Percentiles rank a stretch among this genome's conserved stretches.
These are phyloP conservation scores for Silurus meridionalis DNA, from an alignment of 2,113 vertebrate genomes.

Conservation along the genomic window DNA sequence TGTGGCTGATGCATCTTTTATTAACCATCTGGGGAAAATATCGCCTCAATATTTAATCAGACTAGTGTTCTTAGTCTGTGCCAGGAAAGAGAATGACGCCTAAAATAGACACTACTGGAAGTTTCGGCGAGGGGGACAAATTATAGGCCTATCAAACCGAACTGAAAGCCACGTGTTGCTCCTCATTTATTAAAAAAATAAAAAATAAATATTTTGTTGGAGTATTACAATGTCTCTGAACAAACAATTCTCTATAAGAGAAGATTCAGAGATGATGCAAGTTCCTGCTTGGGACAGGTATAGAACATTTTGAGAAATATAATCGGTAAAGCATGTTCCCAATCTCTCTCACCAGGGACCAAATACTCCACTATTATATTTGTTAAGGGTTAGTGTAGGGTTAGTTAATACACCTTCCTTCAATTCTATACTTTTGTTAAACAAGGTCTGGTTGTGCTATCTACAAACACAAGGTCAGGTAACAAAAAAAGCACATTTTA, in stretches of 20 bases:
- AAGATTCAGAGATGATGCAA: background rate
- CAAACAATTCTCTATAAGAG: background rate
- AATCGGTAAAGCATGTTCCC: background rate
- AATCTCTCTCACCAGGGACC: background rate
- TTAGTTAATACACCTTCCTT: background rate
- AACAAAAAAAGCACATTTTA: no score
- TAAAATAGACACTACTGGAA: conserved; percentile 47
- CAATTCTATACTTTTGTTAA: background rate
- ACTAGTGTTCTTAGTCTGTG: conserved; percentile 30
- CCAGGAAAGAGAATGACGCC: conserved; percentile 44
- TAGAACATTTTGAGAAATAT: background rate
- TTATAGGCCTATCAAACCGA: background rate
- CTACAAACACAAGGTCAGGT: no score
- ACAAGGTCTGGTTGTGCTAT: no score
- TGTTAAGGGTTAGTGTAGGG: background rate
- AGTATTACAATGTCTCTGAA: background rate
- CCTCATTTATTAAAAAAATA: conserved; percentile 8
- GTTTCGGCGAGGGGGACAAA: conserved; percentile 30
- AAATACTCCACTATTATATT: background rate
- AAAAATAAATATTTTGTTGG: background rate
- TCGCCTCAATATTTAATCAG: conserved; percentile 50
- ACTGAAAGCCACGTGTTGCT: background rate
- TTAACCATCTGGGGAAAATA: conserved; percentile 51
- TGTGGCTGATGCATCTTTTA: conserved; percentile 52
- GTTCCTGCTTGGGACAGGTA: background rate